Base-by-base conservation (phyloP, 2,888 invertebrate species). In the Blastobasis adustella region DNA sequence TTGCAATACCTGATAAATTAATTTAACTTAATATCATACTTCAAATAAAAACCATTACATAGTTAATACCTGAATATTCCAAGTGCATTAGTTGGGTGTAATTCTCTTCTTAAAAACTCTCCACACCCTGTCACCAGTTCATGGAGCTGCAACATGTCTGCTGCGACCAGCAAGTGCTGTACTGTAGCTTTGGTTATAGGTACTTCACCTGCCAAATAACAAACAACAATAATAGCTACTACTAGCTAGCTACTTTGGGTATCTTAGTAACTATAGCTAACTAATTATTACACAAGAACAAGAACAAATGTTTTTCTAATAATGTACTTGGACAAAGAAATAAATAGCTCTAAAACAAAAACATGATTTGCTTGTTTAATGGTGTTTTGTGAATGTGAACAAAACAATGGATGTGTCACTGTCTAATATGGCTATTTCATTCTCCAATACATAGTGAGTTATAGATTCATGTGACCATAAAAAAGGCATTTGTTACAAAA, bases 81-180 rank as follows among this genome's bases (percentile, higher is more conserved):
- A 70, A 98, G 90, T 54, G 95, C 95, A 89, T 98, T 98, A 42
- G 95, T 92, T 47, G 94, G 92, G 82, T 96, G 94, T 53, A 98
- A 85, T 83, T 97, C 96, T 63, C 94, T 92, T 64, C 93, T 93
- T 50, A 98, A 89, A 79, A 94, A 97, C 70, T 94, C 93, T 54
- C 95, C 94, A 76, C 97, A 97, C 6, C 94, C 94, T 50, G 92
- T 90, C 10, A 97, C 94, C 44, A 89, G 71, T 77, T 96, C 96
- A 60, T 93, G 91, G 47, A 98, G 84, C 76, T 96, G 94, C 55
- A 98, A 84, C 97, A 98, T 97, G 78, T 97, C 97, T 45, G 97
- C 96, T 46, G 96, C 96, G 58, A 95, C 92, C 65, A 97, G 90
- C 62, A 98, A 82, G 69, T 96, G 96, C 82, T 97, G 96, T 52